These are phyloP conservation scores for Eira barbara DNA, from an alignment of 2,113 vertebrate species.

Conservation along the genomic window DNA sequence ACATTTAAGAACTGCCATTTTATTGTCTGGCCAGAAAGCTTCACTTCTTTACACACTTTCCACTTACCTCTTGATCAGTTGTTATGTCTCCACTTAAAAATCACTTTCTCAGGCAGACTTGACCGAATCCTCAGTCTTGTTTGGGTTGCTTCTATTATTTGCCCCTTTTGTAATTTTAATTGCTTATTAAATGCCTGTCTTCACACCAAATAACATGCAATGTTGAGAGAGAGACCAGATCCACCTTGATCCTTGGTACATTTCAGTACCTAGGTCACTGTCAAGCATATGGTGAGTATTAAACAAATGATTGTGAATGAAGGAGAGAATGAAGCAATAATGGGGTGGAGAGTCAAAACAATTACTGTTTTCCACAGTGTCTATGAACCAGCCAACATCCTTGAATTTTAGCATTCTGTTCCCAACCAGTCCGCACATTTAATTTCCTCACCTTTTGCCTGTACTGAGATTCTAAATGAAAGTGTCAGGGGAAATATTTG, in stretches of 20 bases:
- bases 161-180: neutral
- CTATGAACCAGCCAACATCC: neutral
- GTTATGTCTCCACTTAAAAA: neutral
- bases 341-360: neutral
- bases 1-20: neutral
- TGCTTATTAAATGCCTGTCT: neutral
- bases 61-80: neutral
- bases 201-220: neutral
- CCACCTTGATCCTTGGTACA: neutral
- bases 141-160: neutral
- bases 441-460: slow-evolving; percentile 20
- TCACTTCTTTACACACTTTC: neutral
- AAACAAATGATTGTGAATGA: neutral
- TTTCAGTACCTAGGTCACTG: too few species aligned
- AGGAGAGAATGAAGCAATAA: neutral
- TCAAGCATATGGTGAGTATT: neutral
- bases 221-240: neutral
- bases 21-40: neutral
- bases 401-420: neutral
- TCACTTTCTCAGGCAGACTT: neutral
- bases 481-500: slow-evolving; percentile 20
- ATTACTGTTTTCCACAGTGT: neutral
- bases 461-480: slow-evolving; percentile 45
- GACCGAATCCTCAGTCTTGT: neutral
- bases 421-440: neutral